Percentiles rank a stretch among this genome's conserved stretches.
Evolutionary conservation across 2,797 vertebrate species (phyloP).

Genomic region (Notamacropus eugenii): DNA sequence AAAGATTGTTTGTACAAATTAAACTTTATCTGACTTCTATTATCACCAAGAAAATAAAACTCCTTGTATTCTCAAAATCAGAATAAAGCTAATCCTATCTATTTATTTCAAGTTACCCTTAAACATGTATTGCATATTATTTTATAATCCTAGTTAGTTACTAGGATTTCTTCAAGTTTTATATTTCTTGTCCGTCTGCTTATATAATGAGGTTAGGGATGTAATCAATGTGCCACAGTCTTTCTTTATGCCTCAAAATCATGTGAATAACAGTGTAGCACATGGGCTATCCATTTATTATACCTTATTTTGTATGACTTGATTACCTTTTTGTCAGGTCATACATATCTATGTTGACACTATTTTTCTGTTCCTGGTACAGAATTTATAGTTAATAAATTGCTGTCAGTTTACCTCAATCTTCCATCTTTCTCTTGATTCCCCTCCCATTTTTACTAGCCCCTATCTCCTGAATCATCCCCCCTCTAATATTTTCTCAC

Average conservation of each 20-base stretch:
- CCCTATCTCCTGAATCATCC: neutral
- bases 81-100: slow-evolving; percentile 53
- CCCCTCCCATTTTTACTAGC: neutral
- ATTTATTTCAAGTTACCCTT: neutral
- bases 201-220: neutral
- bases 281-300: neutral
- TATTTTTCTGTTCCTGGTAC: neutral
- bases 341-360: neutral
- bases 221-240: neutral
- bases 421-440: neutral
- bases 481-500: neutral
- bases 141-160: neutral
- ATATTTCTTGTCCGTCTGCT: neutral
- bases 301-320: neutral
- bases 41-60: slow-evolving; percentile 40
- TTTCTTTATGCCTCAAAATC: neutral
- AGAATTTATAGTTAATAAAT: neutral
- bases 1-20: slow-evolving; percentile 30
- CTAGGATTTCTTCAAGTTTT: neutral
- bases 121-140: neutral
- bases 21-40: slow-evolving; percentile 52
- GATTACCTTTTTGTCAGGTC: neutral
- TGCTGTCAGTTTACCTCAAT: neutral
- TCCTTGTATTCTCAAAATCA: slow-evolving; percentile 22
- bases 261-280: neutral